Base-by-base conservation (phyloP, 2,113 vertebrate species). In the Piprites chloris region DNA sequence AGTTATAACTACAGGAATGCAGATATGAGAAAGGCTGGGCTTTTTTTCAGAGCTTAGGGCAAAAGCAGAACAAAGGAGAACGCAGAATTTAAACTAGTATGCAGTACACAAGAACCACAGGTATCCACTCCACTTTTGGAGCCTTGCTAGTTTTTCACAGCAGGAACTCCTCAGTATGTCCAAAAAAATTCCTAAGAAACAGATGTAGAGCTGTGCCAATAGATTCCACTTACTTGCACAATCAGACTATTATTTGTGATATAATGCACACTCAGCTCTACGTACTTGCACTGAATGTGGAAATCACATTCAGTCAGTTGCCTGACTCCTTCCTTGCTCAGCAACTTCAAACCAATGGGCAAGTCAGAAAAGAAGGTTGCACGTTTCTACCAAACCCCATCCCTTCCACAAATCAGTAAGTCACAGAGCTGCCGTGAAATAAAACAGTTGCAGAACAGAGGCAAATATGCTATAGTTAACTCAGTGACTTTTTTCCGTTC, bases 11-110 rank as follows among this genome's bases (percentile, higher is more conserved):
- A 56, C 63, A 85, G 67, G 15, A 76, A 89, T 6, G 26, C 78
- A 58, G 33, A 37, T 30, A 69, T 2, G 11, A 0, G 0, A 73
- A 39, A 96, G 28, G 50, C 2, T 20, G 12, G 8, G 4, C 1
- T 0, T 10, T 42, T 53, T 55, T 73, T 22, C 69, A 67, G 33
- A 85, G 23, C 44, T 82, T 71, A 28, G 27, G 72, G 50, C 47
- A 81, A 72, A 88, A 47, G 26, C 41, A 79, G 30, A 66, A 74
- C 32, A 28, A 83, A 81, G 52, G 3, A 63, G 26, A 92, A 59
- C 0, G 0, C 30, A 49, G 28, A 83, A 83, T 47, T 72, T 85
- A 22, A 89, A 52, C 44, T 14, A 26, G 47, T 9, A 5, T 16
- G 37, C 58, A 59, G 63, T 41, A 53, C 46, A 32, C 32, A 74